A percentile compares a stretch with the other conserved stretches of the same genome.
These are phyloP conservation scores for Ammospiza nelsoni DNA, from an alignment of 2,113 vertebrate species.

Conservation along the genomic window DNA sequence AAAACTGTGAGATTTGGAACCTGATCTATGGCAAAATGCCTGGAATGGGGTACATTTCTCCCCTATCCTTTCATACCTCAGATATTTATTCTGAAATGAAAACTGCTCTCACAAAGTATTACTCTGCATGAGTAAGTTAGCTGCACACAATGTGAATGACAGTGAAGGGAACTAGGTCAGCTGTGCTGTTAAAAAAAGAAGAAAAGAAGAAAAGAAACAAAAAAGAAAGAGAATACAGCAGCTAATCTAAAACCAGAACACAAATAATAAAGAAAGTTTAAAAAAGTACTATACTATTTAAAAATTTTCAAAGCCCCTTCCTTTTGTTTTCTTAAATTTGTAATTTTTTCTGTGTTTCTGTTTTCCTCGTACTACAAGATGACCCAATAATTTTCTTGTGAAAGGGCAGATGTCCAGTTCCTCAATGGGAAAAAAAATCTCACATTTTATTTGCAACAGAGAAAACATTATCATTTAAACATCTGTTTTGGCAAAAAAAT, in stretches of 20 bases:
- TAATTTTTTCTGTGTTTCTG: not conserved
- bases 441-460: not conserved
- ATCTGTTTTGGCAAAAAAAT: not conserved
- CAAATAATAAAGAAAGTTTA: not conserved
- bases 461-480: not conserved
- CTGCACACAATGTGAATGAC: not conserved
- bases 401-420: not conserved
- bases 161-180: conserved; percentile 10
- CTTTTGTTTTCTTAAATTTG: not conserved
- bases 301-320: not conserved
- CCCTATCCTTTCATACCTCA: not conserved
- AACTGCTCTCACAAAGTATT: not conserved
- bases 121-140: not conserved
- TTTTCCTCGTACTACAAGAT: not conserved
- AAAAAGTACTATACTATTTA: not conserved
- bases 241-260: not conserved
- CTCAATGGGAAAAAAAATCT: not conserved
- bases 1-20: not conserved
- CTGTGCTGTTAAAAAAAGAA: not conserved
- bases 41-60: not conserved
- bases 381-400: not conserved
- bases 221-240: not conserved
- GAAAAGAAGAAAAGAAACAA: not conserved
- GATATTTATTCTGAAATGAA: not conserved
- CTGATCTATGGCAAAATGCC: not conserved